A percentile compares a stretch with the other conserved stretches of the same genome.
These are phyloP conservation scores for Platanista minor DNA, from an alignment of 2,113 vertebrate species.

Conservation along the genomic window DNA sequence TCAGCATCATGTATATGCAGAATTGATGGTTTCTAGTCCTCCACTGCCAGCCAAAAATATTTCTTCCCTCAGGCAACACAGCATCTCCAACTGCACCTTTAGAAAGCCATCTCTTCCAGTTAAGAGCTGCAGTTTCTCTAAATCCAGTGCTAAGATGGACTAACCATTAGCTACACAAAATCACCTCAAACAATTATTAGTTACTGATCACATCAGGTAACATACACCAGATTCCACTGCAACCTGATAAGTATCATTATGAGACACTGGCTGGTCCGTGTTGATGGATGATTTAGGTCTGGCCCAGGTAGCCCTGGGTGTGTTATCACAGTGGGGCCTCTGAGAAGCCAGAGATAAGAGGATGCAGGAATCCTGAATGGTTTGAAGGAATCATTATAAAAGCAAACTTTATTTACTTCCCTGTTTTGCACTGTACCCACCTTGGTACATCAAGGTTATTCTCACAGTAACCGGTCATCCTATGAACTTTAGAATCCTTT, in stretches of 20 bases:
- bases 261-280: not conserved
- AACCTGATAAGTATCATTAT: not conserved
- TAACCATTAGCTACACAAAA: not conserved
- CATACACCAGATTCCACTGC: fast-evolving
- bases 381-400: not conserved
- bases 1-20: fast-evolving
- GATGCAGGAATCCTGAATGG: not conserved
- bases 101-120: not conserved
- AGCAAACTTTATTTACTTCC: not conserved
- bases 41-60: no score
- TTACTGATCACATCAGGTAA: no score
- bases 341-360: not conserved
- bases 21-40: no score
- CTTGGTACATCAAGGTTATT: not conserved
- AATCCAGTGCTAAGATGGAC: no score
- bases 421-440: fast-evolving
- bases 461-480: not conserved
- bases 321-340: not conserved
- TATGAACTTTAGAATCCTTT: not conserved
- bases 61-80: not conserved
- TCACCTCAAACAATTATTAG: no score
- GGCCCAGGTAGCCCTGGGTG: not conserved
- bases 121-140: not conserved
- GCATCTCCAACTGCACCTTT: not conserved
- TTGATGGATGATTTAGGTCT: not conserved